These are phyloP conservation scores for Spisula solida DNA, from an alignment of 2,888 invertebrate species.

Conservation along the genomic window DNA sequence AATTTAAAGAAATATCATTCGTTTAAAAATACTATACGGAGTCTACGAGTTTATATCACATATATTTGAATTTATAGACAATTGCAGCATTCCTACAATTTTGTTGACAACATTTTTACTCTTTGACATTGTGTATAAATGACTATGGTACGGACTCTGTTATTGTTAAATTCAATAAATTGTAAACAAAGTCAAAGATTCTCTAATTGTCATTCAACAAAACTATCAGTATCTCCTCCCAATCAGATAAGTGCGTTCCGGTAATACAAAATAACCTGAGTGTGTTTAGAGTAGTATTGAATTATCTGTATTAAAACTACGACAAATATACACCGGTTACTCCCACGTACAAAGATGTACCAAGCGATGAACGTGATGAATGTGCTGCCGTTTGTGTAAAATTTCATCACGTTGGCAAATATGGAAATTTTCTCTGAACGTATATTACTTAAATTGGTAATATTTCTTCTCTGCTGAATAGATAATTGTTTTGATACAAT, in stretches of 20 bases:
- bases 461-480: not conserved
- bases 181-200: not conserved
- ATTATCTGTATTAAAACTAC: not conserved
- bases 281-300: not conserved
- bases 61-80: no score
- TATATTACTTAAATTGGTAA: slow-evolving; percentile 1
- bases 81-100: no score
- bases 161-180: not conserved
- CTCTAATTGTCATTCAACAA: not conserved
- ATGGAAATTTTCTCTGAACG: slow-evolving; percentile 14
- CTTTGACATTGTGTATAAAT: no score
- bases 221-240: not conserved
- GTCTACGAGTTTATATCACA: no score
- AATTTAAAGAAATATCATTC: no score
- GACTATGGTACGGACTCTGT: no score
- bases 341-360: not conserved
- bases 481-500: slow-evolving; percentile 22
- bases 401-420: slow-evolving; percentile 13
- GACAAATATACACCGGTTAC: not conserved
- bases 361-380: not conserved
- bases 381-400: not conserved
- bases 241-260: not conserved
- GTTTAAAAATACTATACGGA: no score
- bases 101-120: no score
- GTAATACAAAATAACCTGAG: not conserved